phyloP scores from a whole-genome alignment of 2,888 invertebrate genomes.

The Poecilobothrus nobilitatus region DNA sequence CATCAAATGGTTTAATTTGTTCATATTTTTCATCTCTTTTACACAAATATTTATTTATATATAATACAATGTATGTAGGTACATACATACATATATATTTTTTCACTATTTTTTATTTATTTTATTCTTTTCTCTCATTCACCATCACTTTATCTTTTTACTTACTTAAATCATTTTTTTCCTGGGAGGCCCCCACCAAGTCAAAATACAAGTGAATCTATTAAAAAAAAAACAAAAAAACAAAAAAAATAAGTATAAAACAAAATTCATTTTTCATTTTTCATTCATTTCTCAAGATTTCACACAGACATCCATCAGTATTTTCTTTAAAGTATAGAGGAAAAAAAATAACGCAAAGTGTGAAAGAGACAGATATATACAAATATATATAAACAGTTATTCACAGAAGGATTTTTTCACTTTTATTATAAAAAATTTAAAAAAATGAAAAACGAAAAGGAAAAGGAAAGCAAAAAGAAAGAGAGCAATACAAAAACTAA shows the following conservation, averaged over 20 bases:
- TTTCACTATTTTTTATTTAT: background rate
- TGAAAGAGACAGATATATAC: background rate
- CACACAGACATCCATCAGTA: background rate
- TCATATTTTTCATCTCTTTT: background rate
- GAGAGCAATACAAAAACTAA: too few relatives aligned
- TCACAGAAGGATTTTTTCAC: background rate
- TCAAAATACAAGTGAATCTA: too few relatives aligned
- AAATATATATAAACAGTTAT: background rate
- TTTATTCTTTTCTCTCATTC: too few relatives aligned
- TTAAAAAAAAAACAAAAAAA: too few relatives aligned
- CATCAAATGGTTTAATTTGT: background rate
- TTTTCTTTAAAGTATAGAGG: background rate
- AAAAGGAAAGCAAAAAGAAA: too few relatives aligned
- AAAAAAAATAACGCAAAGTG: too few relatives aligned
- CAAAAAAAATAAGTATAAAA: too few relatives aligned
- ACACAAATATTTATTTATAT: background rate
- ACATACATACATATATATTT: background rate
- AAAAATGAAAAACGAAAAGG: background rate
- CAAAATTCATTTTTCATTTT: background rate
- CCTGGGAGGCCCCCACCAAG: too few relatives aligned
- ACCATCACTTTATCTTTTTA: too few relatives aligned
- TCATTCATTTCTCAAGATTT: background rate
- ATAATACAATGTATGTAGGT: too few relatives aligned
- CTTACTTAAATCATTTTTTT: background rate
- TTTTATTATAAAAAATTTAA: too few relatives aligned